Evolutionary conservation across 2,113 vertebrate genomes (phyloP).

Genomic region (Tupaia tana): DNA sequence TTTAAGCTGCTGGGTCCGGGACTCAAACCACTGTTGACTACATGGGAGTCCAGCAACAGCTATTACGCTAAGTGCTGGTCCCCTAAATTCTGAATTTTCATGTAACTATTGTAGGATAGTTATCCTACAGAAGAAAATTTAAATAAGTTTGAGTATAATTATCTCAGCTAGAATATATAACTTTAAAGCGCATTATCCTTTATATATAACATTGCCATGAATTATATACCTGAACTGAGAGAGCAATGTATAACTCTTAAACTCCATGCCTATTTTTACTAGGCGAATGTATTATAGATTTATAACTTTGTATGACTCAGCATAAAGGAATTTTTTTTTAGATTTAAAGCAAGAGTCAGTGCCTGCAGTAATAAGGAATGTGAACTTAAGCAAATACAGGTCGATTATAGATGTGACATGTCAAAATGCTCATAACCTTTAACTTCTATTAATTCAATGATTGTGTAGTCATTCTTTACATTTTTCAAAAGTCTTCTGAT

Average conservation of each 20-base stretch:
- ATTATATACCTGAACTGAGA: conserved; percentile 72
- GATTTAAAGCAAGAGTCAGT: conserved; percentile 22
- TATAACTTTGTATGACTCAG: conserved; percentile 63
- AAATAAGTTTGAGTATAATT: conserved; percentile 74
- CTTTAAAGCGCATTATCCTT: conserved; percentile 63
- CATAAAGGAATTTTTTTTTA: conserved; percentile 67
- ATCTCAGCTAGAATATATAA: conserved; percentile 47
- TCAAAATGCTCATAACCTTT: conserved; percentile 25
- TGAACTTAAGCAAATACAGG: conserved; percentile 4
- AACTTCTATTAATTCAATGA: conserved; percentile 49
- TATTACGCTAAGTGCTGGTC: too few relatives aligned
- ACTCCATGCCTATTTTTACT: conserved; percentile 65
- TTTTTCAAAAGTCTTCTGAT: conserved; percentile 59
- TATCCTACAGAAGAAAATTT: conserved; percentile 69
- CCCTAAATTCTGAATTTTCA: not conserved
- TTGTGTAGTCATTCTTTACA: conserved; percentile 33
- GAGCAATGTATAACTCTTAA: conserved; percentile 60
- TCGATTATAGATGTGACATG: not conserved
- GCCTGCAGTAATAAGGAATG: not conserved
- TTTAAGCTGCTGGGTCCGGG: too few relatives aligned
- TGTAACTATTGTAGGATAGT: not conserved
- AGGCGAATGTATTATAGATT: conserved; percentile 61
- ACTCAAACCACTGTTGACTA: too few relatives aligned
- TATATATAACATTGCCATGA: conserved; percentile 73
- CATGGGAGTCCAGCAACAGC: too few relatives aligned